These are phyloP conservation scores for Phrynosoma blainvillii DNA, from an alignment of 2,113 vertebrate genomes.

Conservation along the genomic window DNA sequence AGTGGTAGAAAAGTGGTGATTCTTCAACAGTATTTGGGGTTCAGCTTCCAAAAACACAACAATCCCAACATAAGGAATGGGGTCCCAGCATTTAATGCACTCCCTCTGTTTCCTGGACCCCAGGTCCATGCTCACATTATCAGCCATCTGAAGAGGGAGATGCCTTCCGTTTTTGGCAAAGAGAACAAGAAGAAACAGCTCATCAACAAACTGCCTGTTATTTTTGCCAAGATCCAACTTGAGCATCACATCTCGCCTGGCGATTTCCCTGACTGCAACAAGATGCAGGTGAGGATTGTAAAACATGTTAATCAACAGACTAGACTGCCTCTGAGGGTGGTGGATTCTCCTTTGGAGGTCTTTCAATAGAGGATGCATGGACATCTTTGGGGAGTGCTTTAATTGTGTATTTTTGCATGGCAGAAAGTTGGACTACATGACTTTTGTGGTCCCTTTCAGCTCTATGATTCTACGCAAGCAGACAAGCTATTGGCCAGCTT, in stretches of 20 bases:
- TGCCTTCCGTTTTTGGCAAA: slow-evolving; percentile 92
- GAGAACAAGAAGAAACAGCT: slow-evolving; percentile 93
- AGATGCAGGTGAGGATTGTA: slow-evolving; percentile 86
- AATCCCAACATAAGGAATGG: neutral
- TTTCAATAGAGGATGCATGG: too few species aligned
- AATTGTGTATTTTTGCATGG: too few species aligned
- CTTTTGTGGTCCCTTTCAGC: too few species aligned
- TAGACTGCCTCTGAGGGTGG: neutral
- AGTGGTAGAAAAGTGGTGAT: neutral
- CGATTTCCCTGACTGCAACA: slow-evolving; percentile 90
- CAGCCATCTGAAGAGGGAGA: slow-evolving; percentile 91
- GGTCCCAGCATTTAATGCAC: neutral
- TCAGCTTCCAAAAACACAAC: neutral
- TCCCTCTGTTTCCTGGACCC: neutral
- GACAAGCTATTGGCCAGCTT: neutral
- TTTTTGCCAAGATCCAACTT: slow-evolving; percentile 90
- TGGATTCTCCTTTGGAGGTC: neutral
- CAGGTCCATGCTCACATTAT: slow-evolving; percentile 94
- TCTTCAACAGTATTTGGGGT: too few species aligned
- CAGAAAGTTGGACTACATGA: neutral
- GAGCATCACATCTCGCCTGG: slow-evolving; percentile 91
- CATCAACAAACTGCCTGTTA: slow-evolving; percentile 87
- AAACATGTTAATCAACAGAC: neutral
- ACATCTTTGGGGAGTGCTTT: too few species aligned
- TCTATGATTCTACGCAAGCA: too few species aligned